Conservation (phyloP, 2,113 vertebrate species). For the Cromileptes altivelis region DNA sequence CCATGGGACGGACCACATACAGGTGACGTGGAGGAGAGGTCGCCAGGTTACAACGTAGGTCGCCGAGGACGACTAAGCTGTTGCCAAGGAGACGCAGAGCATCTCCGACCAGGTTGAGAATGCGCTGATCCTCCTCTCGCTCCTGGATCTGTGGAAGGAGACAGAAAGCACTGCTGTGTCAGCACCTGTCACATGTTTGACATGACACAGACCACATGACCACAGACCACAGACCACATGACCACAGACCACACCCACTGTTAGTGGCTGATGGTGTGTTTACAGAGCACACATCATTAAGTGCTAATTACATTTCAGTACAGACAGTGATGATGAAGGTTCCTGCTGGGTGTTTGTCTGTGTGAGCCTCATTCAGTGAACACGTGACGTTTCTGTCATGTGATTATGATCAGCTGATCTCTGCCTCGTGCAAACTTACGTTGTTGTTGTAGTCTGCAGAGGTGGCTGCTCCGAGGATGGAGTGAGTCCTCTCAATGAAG, state of each 20-base stretch:
- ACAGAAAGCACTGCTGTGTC: neutral
- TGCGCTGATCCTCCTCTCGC: conserved; percentile 88
- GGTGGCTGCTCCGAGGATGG: conserved; percentile 87
- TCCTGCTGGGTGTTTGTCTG: too few relatives aligned
- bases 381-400: neutral
- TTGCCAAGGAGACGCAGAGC: conserved; percentile 89
- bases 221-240: too few relatives aligned
- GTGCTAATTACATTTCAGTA: too few relatives aligned
- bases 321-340: too few relatives aligned
- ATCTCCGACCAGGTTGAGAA: conserved; percentile 89
- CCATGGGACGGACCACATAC: conserved; percentile 87
- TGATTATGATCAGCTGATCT: too few relatives aligned
- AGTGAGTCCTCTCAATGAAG: conserved; percentile 89
- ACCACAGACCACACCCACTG: too few relatives aligned
- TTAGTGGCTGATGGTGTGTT: too few relatives aligned
- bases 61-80: conserved; percentile 88
- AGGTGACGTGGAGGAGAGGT: conserved; percentile 87
- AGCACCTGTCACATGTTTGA: neutral
- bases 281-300: too few relatives aligned
- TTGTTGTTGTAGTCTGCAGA: conserved; percentile 91
- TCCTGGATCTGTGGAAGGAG: conserved; percentile 83
- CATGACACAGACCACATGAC: too few relatives aligned
- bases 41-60: conserved; percentile 89
- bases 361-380: too few relatives aligned
- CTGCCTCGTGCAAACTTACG: conserved; percentile 70